These are phyloP conservation scores for Polylopha cassiicola DNA, from an alignment of 2,888 invertebrate genomes.

Conservation along the genomic window DNA sequence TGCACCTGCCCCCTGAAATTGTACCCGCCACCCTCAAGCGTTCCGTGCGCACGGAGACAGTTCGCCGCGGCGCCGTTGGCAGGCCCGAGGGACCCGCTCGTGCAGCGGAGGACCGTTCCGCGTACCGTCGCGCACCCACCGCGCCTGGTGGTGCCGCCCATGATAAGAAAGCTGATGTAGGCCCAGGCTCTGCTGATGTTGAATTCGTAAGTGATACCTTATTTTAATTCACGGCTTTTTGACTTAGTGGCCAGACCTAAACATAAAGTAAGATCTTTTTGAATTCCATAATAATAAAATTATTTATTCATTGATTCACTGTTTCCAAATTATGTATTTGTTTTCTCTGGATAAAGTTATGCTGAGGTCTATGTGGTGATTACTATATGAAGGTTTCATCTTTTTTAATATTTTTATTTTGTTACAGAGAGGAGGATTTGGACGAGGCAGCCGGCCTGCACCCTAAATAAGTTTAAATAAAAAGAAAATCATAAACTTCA, in stretches of 20 bases:
- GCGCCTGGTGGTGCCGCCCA: constrained; percentile 78
- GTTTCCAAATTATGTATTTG: too few species aligned
- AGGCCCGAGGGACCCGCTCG: constrained; percentile 85
- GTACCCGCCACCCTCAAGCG: constrained; percentile 98
- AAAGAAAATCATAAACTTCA: constrained; percentile 39
- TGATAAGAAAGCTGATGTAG: constrained; percentile 98
- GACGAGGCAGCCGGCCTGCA: constrained; percentile 83
- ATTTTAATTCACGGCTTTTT: constrained; percentile 31
- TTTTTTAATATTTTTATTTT: constrained; percentile 11
- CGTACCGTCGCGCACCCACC: constrained; percentile 87
- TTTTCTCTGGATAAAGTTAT: too few species aligned
- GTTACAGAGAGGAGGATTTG: constrained; percentile 87
- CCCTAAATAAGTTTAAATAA: constrained; percentile 67
- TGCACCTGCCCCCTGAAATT: constrained; percentile 98
- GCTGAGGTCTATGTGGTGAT: too few species aligned
- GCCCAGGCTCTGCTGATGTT: constrained; percentile 93
- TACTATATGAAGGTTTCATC: too few species aligned
- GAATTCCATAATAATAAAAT: too few species aligned
- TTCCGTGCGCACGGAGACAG: constrained; percentile 90
- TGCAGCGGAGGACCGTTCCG: constrained; percentile 88
- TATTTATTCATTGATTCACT: too few species aligned
- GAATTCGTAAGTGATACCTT: constrained; percentile 83
- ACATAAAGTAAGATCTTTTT: background rate
- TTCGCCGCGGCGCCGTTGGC: constrained; percentile 83
- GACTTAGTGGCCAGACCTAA: background rate